Evolutionary conservation across 35 echinoderm and acorn worm genomes (phyloP).

Genomic region (Lytechinus pictus): DNA sequence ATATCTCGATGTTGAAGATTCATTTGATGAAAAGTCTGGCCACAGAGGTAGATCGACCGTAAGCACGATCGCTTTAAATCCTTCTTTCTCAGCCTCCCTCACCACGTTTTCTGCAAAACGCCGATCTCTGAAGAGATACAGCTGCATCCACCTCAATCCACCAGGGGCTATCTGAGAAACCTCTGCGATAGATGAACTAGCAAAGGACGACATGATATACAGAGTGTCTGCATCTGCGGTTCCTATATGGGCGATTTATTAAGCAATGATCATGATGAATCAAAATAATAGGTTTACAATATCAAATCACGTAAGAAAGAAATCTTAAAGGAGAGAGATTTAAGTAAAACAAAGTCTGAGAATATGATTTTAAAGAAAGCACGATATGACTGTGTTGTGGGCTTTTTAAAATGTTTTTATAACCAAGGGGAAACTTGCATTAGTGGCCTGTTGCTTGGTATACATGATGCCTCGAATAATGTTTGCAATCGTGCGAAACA

Average conservation of each 20-base stretch:
- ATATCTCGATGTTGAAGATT: constrained; percentile 14
- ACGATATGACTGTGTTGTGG: no score
- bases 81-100: constrained; percentile 56
- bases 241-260: neutral
- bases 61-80: constrained; percentile 79
- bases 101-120: constrained; percentile 40
- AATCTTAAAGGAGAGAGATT: no score
- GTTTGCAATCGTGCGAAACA: no score
- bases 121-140: constrained; percentile 58
- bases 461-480: no score
- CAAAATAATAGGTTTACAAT: no score
- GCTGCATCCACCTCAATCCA: constrained; percentile 68
- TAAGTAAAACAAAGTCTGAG: no score
- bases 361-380: no score
- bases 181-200: neutral
- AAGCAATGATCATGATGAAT: no score
- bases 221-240: constrained; percentile 1
- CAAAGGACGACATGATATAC: neutral
- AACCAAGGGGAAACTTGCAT: no score
- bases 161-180: neutral
- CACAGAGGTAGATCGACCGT: constrained; percentile 69
- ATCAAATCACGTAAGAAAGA: no score
- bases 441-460: no score
- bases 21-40: neutral
- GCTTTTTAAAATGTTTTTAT: no score